phyloP scores from a whole-genome alignment of 2,113 vertebrate species.

The Eurystomus gularis region DNA sequence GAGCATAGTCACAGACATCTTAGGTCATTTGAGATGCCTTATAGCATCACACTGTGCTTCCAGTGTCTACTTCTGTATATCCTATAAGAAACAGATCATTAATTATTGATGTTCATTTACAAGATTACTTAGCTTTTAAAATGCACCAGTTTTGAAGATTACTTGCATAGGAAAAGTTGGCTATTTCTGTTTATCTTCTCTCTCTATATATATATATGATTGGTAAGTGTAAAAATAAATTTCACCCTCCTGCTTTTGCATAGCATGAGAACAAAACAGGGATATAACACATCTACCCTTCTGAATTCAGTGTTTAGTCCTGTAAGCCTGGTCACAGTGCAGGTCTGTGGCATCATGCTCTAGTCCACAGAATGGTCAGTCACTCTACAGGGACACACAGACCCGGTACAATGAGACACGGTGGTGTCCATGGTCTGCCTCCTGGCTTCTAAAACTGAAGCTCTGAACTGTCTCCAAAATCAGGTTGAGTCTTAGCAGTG shows the following conservation, averaged over 20 bases:
- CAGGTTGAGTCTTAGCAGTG: neutral
- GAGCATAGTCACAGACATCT: neutral
- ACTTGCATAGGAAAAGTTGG: neutral
- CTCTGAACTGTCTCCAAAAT: neutral
- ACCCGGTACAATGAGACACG: neutral
- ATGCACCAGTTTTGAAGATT: neutral
- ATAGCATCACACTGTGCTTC: neutral
- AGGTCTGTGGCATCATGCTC: neutral
- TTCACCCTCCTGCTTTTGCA: neutral
- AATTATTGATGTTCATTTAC: neutral
- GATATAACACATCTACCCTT: neutral
- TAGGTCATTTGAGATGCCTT: neutral
- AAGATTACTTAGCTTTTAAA: neutral
- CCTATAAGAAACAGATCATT: neutral
- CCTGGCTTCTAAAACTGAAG: neutral
- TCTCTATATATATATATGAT: neutral
- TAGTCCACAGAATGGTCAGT: neutral
- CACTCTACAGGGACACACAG: neutral
- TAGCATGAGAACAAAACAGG: neutral
- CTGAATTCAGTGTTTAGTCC: neutral
- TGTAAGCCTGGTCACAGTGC: neutral
- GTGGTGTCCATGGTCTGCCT: neutral
- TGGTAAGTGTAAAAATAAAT: neutral
- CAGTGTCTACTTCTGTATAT: neutral
- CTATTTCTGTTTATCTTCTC: neutral